Evolutionary conservation across 2,113 vertebrate genomes (phyloP).

Genomic region (Garra rufa): DNA sequence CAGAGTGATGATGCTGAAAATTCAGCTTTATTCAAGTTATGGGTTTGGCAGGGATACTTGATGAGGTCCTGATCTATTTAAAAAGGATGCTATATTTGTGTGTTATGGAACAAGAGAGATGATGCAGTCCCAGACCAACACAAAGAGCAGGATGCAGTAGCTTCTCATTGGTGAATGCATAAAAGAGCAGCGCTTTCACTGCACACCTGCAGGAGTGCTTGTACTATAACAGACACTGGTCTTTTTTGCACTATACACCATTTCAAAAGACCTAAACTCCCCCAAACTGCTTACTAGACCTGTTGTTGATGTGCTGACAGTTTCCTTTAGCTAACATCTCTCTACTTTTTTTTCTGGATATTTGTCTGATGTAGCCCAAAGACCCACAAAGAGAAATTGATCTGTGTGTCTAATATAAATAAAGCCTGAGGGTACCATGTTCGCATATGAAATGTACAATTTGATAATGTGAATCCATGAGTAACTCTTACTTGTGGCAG

Average conservation of each 20-base stretch:
- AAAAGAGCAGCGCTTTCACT: conserved; percentile 58
- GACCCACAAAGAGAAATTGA: neutral
- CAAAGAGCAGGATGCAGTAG: conserved; percentile 35
- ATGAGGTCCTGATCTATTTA: neutral
- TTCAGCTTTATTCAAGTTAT: too few species aligned
- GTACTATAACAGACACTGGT: neutral
- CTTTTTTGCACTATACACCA: neutral
- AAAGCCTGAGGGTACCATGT: neutral
- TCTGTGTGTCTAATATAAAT: neutral
- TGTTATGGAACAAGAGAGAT: conserved; percentile 20
- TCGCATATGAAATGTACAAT: neutral
- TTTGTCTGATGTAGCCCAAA: neutral
- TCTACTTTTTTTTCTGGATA: neutral
- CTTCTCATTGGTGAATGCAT: conserved; percentile 57
- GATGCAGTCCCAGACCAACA: conserved; percentile 27
- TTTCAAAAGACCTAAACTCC: conserved; percentile 18
- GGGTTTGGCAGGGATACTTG: neutral
- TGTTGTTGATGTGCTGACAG: neutral
- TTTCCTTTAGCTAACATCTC: neutral
- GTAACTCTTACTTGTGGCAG: neutral
- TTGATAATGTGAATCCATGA: neutral
- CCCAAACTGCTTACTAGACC: neutral
- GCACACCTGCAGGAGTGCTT: conserved; percentile 54
- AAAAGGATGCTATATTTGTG: conserved; percentile 12
- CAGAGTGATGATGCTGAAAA: neutral